phyloP scores from a whole-genome alignment of 2,797 vertebrate species.

The Enteromius argenteus region DNA sequence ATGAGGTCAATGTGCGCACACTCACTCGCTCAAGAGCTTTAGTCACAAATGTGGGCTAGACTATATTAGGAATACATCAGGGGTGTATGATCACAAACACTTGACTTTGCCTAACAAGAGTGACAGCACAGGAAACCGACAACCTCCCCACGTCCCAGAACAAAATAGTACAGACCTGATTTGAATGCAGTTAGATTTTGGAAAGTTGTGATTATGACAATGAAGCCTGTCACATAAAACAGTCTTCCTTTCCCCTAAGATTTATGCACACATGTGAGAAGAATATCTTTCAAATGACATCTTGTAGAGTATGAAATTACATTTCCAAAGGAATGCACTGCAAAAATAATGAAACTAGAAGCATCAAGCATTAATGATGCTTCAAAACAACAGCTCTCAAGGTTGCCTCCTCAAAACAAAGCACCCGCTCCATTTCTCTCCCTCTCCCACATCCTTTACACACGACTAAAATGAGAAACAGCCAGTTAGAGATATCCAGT shows the following conservation, averaged over 20 bases:
- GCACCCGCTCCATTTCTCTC: background rate
- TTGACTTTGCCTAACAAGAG: conserved; percentile 30
- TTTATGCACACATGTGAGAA: background rate
- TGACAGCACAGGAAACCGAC: background rate
- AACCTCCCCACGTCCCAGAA: background rate
- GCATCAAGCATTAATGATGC: conserved; percentile 20
- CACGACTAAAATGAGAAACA: conserved; percentile 29
- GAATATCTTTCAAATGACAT: conserved; percentile 15
- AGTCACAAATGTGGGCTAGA: conserved; percentile 58
- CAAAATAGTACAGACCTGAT: conserved; percentile 30
- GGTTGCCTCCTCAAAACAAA: conserved; percentile 20
- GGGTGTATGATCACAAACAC: conserved; percentile 59
- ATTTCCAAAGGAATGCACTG: conserved; percentile 2
- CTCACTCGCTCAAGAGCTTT: conserved; percentile 44
- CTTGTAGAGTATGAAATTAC: conserved; percentile 1
- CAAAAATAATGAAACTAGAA: conserved; percentile 27
- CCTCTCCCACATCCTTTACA: background rate
- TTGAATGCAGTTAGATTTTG: background rate
- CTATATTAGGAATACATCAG: conserved; percentile 70
- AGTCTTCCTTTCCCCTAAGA: background rate
- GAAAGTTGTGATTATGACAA: background rate
- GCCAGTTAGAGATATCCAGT: conserved; percentile 19
- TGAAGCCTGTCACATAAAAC: background rate
- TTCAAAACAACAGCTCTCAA: conserved; percentile 23
- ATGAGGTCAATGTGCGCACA: conserved; percentile 33